Percentiles rank a stretch among this genome's conserved stretches.
Evolutionary conservation across 2,113 vertebrate species (phyloP).

Genomic region (Myrmecobius fasciatus): DNA sequence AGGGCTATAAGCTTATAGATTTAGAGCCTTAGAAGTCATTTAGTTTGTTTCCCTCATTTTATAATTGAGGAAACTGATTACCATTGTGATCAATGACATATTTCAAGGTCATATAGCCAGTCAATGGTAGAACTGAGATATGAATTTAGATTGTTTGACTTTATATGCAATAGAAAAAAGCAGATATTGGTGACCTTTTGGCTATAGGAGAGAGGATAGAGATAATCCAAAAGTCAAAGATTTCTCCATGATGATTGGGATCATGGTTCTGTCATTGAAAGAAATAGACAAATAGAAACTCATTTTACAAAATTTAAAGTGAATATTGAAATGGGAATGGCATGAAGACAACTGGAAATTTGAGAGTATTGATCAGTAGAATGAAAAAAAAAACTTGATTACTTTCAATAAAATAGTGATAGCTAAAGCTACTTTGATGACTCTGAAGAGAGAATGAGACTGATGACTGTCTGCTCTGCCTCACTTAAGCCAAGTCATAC

Average conservation of each 20-base stretch:
- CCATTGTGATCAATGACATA: background rate
- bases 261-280: background rate
- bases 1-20: background rate
- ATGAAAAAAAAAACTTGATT: background rate
- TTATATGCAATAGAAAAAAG: background rate
- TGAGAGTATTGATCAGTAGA: background rate
- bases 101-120: background rate
- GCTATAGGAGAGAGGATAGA: background rate
- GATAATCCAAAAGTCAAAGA: background rate
- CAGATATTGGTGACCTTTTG: background rate
- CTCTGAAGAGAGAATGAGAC: background rate
- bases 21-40: background rate
- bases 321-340: background rate
- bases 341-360: background rate
- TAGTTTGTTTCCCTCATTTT: background rate
- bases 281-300: background rate
- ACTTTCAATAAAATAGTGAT: background rate
- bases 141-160: background rate
- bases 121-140: background rate
- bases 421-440: background rate
- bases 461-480: background rate
- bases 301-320: background rate
- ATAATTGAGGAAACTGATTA: background rate
- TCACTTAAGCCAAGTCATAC: background rate
- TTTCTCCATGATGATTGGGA: background rate